A percentile compares a stretch with the other conserved stretches of the same genome.
These are phyloP conservation scores for Drosophila eugracilis DNA, from an alignment of 1,140 invertebrate species.

Conservation along the genomic window DNA sequence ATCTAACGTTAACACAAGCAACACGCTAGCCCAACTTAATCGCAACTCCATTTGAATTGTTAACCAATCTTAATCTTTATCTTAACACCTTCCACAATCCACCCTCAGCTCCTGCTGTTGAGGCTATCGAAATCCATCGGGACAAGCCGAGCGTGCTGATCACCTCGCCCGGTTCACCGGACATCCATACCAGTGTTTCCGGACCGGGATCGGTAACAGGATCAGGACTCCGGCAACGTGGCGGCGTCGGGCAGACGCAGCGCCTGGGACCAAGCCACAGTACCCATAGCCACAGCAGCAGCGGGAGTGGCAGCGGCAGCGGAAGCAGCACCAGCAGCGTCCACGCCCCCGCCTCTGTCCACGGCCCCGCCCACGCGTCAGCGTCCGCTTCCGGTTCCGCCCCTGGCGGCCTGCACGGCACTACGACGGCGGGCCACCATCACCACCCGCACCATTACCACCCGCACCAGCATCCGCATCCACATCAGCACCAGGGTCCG, in stretches of 20 bases:
- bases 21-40: constrained; percentile 3
- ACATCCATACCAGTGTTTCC: constrained; percentile 86
- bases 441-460: constrained; percentile 65
- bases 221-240: constrained; percentile 65
- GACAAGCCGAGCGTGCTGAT: constrained; percentile 94
- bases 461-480: constrained; percentile 46
- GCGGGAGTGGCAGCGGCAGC: constrained; percentile 65
- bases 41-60: neutral
- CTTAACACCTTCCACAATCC: neutral
- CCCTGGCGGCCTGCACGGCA: constrained; percentile 62
- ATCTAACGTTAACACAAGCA: constrained; percentile 4
- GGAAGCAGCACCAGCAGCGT: constrained; percentile 65
- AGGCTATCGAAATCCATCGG: constrained; percentile 85
- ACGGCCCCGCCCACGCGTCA: constrained; percentile 24
- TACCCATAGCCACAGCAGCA: constrained; percentile 63
- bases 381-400: constrained; percentile 38
- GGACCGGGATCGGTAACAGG: constrained; percentile 64
- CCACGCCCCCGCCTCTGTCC: constrained; percentile 47
- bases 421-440: constrained; percentile 81
- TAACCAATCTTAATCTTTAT: neutral
- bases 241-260: constrained; percentile 56
- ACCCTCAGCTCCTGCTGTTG: constrained; percentile 54
- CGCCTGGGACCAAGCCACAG: constrained; percentile 57
- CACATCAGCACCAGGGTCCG: constrained; percentile 38
- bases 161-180: constrained; percentile 94